Base-by-base conservation (phyloP, 2,113 vertebrate species). In the Chionomys nivalis region DNA sequence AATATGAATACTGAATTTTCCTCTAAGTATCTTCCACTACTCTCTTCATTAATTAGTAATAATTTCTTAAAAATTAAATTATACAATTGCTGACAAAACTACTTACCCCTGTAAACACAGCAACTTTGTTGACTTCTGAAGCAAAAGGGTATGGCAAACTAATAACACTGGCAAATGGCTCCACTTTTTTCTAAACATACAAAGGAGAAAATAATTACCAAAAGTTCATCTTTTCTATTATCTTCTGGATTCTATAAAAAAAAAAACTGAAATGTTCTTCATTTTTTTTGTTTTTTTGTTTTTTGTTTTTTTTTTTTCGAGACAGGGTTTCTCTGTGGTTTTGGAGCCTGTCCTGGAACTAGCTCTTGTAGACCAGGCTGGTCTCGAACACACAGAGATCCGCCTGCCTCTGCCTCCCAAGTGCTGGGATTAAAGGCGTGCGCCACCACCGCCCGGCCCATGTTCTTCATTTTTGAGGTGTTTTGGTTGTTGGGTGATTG, bases 91-190 rank as follows among this genome's bases (percentile, higher is more conserved):
- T 91, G 47, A 8, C 3, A 77, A 93, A 39, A 61, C 93, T 94
- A 98, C 97, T 94, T 94, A 99, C 99, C 99, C 98, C 99, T 21
- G 99, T 99, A 96, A 99, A 99, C 89, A 99, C 99, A 76, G 99
- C 86, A 93, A 99, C 99, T 97, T 98, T 99, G 97, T 99, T 99
- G 3, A 58, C n/a, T 52, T 98, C 98, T 0, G 98, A 98, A 9
- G 96, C 97, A 63, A 99, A 99, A 17, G 98, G 97, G 94, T 99
- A 97, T 0, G 99, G 99, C 5, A 99, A 96, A 44, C 98, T 94
- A 72, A 99, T 88, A 0, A 96, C 98, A 93, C 98, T 98, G 86
- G 99, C 94, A 97, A 99, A 99, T 0, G 98, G 95, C 21, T 99
- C 99, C 72, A 99, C 97, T 95, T 97, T 99, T 99, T 98, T 99